Evolutionary conservation across 2,113 vertebrate genomes (phyloP), one percentile per base, ranked within the genome.

Genomic region (Limnothrissa miodon): DNA sequence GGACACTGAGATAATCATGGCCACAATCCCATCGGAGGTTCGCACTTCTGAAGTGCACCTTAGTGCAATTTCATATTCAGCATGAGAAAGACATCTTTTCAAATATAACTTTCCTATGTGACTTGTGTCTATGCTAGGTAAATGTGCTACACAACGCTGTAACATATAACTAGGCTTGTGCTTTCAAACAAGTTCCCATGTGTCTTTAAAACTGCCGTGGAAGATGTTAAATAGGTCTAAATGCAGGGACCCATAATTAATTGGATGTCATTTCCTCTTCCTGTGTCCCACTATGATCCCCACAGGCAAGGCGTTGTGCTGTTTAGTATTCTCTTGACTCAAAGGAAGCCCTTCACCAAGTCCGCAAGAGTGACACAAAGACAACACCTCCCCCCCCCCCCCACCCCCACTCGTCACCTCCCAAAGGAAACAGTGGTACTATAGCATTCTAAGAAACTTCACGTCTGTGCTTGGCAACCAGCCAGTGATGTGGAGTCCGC

Each of bases 261-360:
- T 25, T 13, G 7, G 29, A 70, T 29, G 62, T 29, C 25, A 70
- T 19, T 51, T 51, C 62, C 62, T 70, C 62, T 29, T 70, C 2
- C 29, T 33, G 25, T 10, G 11, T 29, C 10, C 11, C 62, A 33
- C 62, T 70, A 33, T 70, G 25, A 56, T 87, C 39, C 80, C 88
- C 85, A 88, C 85, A 85, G 19, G 79, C 80, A 85, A 84, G 85
- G 87, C 83, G 87, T 84, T 88, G 39, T 79, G 79, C 88, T 91
- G 85, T 92, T 95, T 93, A 95, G 92, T 92, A 94, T 94, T 94
- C 93, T 89, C 89, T 86, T 85, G 88, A 90, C 89, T 48, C 51
- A 90, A 87, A 89, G 91, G 89, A 86, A 90, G 89, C 87, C 86
- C 1, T 82, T 78, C 62, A 70, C 87, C 81, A 91, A 92, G 85